Percentiles rank a stretch among this genome's conserved stretches.
Evolutionary conservation across 1,140 invertebrate species (phyloP).

Genomic region (Atta colombica): DNA sequence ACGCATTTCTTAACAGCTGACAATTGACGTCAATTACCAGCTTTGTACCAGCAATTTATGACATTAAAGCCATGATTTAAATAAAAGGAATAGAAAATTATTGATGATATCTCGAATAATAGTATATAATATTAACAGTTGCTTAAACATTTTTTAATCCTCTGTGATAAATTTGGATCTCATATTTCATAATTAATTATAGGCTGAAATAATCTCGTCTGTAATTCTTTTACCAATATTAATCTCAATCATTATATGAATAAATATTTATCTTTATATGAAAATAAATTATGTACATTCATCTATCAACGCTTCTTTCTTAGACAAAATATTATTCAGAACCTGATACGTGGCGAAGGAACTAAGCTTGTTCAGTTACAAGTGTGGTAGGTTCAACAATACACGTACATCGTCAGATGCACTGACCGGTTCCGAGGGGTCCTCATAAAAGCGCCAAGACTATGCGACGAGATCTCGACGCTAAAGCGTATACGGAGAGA

Average conservation of each 20-base stretch:
- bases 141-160: not conserved
- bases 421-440: conserved; percentile 55
- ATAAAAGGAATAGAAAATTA: not conserved
- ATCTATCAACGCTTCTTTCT: not conserved
- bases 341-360: not conserved
- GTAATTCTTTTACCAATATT: not conserved
- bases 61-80: not conserved
- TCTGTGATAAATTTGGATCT: not conserved
- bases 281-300: not conserved
- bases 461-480: conserved; percentile 16
- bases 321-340: conserved; percentile 9
- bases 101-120: not conserved
- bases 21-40: conserved; percentile 20
- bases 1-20: conserved; percentile 1
- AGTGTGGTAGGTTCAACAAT: conserved; percentile 10
- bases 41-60: conserved; percentile 1
- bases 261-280: not conserved
- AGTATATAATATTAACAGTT: not conserved
- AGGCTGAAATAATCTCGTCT: not conserved
- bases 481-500: not conserved
- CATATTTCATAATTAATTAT: not conserved
- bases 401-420: not conserved
- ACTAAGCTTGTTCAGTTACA: not conserved
- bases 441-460: not conserved
- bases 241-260: not conserved